Conservation (phyloP, 2,797 vertebrate genomes). For the Hafferia zeledoni region DNA sequence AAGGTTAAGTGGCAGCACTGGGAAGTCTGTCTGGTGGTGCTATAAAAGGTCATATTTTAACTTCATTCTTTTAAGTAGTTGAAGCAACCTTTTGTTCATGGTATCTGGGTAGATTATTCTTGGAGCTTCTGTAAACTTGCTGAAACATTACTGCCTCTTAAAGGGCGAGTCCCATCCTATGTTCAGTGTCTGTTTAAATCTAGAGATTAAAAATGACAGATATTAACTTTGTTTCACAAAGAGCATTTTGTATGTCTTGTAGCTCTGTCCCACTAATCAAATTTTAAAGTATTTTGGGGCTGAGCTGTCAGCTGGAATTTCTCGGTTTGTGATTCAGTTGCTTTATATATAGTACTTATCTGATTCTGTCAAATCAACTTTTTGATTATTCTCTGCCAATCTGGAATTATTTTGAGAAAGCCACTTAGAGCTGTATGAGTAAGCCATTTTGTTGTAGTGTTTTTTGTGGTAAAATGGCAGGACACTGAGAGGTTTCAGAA, state of each 20-base stretch:
- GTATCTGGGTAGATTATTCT: not conserved
- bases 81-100: not conserved
- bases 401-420: not conserved
- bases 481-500: not conserved
- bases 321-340: slow-evolving; percentile 15
- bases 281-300: not conserved
- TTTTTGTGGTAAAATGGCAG: not conserved
- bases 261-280: slow-evolving; percentile 26
- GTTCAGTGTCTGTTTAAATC: slow-evolving; percentile 49
- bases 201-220: slow-evolving; percentile 45
- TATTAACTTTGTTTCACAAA: slow-evolving; percentile 28
- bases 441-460: not conserved
- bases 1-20: not conserved
- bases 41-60: not conserved
- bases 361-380: not conserved
- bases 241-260: slow-evolving; percentile 22
- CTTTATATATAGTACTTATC: not conserved
- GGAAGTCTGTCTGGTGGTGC: not conserved
- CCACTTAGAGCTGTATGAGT: not conserved
- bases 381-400: not conserved
- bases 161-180: not conserved
- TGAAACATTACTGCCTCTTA: not conserved
- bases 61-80: not conserved
- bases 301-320: slow-evolving; percentile 28
- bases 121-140: not conserved